Percentiles rank a stretch among this genome's conserved stretches.
Conservation (phyloP, 2,888 invertebrate species). For the Agapostemon virescens region DNA sequence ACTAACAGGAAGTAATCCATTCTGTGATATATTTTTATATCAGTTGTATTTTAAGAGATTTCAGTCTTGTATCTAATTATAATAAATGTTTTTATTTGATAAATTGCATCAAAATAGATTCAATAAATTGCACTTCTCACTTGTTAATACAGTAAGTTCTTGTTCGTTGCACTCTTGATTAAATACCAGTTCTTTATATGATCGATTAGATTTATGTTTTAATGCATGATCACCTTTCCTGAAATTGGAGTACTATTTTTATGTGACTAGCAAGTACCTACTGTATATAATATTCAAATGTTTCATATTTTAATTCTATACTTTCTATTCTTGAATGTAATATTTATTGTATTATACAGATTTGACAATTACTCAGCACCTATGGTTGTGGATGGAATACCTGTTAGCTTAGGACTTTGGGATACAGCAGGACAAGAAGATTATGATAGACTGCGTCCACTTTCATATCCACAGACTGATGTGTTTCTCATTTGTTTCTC, state of each 20-base stretch:
- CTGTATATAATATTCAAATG: constrained; percentile 3
- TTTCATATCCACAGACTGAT: constrained; percentile 99
- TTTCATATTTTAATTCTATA: not conserved
- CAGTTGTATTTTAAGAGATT: constrained; percentile 54
- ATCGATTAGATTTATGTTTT: too few relatives aligned
- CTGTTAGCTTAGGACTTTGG: constrained; percentile 98
- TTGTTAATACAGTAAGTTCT: not conserved
- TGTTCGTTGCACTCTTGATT: too few relatives aligned
- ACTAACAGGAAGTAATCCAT: constrained; percentile 74
- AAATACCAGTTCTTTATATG: too few relatives aligned
- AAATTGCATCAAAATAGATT: not conserved
- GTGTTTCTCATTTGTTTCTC: constrained; percentile 99
- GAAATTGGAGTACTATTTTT: too few relatives aligned
- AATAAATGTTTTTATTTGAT: not conserved
- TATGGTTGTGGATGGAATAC: constrained; percentile 98
- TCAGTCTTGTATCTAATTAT: not conserved
- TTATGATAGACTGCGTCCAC: constrained; percentile 96
- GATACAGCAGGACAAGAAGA: constrained; percentile 99
- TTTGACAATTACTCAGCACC: constrained; percentile 99
- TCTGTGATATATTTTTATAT: constrained; percentile 68
- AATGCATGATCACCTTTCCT: too few relatives aligned
- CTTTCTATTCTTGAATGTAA: constrained; percentile 21
- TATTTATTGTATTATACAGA: constrained; percentile 81
- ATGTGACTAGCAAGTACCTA: not conserved
- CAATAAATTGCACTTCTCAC: not conserved